Evolutionary conservation across 2,113 vertebrate genomes (phyloP).

Genomic region (Siniperca knerii): DNA sequence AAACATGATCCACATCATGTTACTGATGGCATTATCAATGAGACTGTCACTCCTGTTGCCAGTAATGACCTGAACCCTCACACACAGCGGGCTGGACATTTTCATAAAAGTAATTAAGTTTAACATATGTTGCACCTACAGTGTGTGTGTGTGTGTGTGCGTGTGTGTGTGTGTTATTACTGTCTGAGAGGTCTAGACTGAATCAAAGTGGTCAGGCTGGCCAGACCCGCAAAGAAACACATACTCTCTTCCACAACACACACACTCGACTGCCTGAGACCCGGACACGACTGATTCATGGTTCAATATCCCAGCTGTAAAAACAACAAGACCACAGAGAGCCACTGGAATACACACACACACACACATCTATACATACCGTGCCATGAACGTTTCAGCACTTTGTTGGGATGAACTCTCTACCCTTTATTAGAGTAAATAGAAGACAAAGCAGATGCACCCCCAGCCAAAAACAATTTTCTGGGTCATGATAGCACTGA

Average conservation of each 20-base stretch:
- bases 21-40: conserved; percentile 18
- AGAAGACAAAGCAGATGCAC: conserved; percentile 46
- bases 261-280: conserved; percentile 42
- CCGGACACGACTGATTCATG: conserved; percentile 65
- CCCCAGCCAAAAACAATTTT: conserved; percentile 12
- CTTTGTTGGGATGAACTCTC: conserved; percentile 50
- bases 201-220: conserved; percentile 58
- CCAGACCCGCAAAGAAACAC: conserved; percentile 47
- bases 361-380: conserved; percentile 12
- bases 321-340: conserved; percentile 65
- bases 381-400: conserved; percentile 24
- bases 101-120: conserved; percentile 10
- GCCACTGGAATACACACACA: conserved; percentile 48
- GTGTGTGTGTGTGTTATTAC: conserved; percentile 34
- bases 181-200: conserved; percentile 57
- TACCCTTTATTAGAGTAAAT: conserved; percentile 41
- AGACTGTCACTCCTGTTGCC: neutral
- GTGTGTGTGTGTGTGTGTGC: conserved; percentile 1
- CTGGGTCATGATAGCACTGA: conserved; percentile 58
- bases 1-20: conserved; percentile 9
- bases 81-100: conserved; percentile 15
- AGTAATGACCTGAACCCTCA: conserved; percentile 7
- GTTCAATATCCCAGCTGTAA: conserved; percentile 74
- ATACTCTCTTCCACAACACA: conserved; percentile 44
- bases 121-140: neutral